Conservation (phyloP, 2,797 vertebrate genomes). For the Enteromius paludinosus region DNA sequence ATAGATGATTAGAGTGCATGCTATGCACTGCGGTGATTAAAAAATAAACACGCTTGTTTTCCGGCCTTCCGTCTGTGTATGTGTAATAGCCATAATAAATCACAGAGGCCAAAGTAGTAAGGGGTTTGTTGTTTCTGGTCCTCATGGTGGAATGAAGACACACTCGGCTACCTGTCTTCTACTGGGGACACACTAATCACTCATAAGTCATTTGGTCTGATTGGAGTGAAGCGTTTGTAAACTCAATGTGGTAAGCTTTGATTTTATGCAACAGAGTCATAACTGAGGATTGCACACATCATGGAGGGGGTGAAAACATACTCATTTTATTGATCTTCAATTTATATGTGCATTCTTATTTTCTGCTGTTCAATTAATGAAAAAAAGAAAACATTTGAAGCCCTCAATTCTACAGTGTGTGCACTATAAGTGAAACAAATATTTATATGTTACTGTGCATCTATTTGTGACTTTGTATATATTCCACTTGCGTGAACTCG, state of each 20-base stretch:
- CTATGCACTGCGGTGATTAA: conserved; percentile 57
- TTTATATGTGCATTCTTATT: not conserved
- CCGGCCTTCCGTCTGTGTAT: conserved; percentile 69
- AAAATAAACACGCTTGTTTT: conserved; percentile 65
- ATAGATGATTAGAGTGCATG: conserved; percentile 61
- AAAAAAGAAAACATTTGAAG: not conserved
- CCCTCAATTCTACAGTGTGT: not conserved
- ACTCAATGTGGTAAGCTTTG: conserved; percentile 24
- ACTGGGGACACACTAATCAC: conserved; percentile 51
- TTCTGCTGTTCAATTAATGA: not conserved
- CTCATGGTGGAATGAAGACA: conserved; percentile 55
- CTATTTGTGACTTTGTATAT: not conserved
- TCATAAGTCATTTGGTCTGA: conserved; percentile 54
- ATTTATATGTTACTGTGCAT: not conserved
- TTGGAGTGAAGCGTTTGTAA: conserved; percentile 46
- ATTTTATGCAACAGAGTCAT: conserved; percentile 11
- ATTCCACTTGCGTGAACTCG: not conserved
- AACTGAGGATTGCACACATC: not conserved
- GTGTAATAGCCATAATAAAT: conserved; percentile 64
- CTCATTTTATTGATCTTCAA: not conserved
- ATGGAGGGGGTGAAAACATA: not conserved
- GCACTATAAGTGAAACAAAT: not conserved
- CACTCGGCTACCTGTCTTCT: conserved; percentile 59
- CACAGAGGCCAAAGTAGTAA: conserved; percentile 52
- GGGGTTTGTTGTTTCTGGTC: conserved; percentile 56